phyloP scores from a whole-genome alignment of 2,797 vertebrate species.

The Parauchenoglanis ngamensis region DNA sequence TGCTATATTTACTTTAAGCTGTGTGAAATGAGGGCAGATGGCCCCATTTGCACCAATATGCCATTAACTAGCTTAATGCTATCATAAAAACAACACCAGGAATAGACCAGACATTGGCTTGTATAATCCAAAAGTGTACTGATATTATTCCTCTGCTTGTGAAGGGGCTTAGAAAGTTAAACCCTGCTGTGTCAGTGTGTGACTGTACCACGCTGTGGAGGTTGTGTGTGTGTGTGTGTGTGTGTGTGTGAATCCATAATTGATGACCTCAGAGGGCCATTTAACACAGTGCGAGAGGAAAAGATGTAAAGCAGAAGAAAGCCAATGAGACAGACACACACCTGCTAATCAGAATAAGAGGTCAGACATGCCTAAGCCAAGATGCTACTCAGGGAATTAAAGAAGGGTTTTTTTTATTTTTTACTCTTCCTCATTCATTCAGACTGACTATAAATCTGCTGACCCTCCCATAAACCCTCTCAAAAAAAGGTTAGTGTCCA shows the following conservation, averaged over 20 bases:
- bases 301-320: not conserved
- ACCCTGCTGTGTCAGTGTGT: not conserved
- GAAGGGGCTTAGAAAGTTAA: not conserved
- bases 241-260: conserved; percentile 40
- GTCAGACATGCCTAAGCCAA: not conserved
- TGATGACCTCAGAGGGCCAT: conserved; percentile 34
- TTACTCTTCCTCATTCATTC: not conserved
- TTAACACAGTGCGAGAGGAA: conserved; percentile 19
- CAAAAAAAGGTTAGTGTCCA: not conserved
- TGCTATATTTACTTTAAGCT: conserved; percentile 46
- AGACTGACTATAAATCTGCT: not conserved
- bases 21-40: conserved; percentile 47
- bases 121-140: not conserved
- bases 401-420: not conserved
- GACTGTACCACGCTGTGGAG: conserved; percentile 13
- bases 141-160: not conserved
- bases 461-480: not conserved
- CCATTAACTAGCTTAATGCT: conserved; percentile 5
- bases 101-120: not conserved
- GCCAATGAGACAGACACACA: conserved; percentile 3
- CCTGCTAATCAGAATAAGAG: not conserved
- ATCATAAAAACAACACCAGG: not conserved
- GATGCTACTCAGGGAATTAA: conserved; percentile 1
- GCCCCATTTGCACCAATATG: not conserved
- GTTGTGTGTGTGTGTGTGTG: no score